Conservation (phyloP, 1,140 invertebrate genomes). For the Diabrotica virgifera region DNA sequence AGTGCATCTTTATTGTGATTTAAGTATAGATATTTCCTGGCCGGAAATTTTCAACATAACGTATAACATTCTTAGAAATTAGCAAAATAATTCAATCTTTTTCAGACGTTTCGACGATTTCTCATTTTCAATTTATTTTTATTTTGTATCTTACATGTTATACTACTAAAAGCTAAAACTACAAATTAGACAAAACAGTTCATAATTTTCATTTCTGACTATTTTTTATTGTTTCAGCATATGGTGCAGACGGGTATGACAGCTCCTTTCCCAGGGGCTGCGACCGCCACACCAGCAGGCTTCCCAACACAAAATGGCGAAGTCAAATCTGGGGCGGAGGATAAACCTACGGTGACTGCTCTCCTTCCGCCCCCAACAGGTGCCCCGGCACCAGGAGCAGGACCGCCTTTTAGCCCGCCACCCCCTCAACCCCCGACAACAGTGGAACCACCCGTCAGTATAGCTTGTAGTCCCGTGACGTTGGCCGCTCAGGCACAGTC, state of each 20-base stretch:
- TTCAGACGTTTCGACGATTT: no score
- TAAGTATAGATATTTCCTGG: no score
- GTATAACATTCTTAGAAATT: no score
- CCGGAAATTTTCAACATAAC: no score
- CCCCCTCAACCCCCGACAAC: constrained; percentile 47
- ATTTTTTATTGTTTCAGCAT: constrained; percentile 69
- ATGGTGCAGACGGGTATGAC: constrained; percentile 93
- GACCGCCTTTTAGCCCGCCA: constrained; percentile 49
- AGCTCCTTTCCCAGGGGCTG: constrained; percentile 64
- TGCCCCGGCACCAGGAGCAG: constrained; percentile 50
- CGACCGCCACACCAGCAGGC: constrained; percentile 72
- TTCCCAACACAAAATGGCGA: constrained; percentile 70
- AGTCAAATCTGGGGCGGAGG: constrained; percentile 54
- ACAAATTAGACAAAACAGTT: no score
- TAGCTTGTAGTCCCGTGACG: constrained; percentile 28
- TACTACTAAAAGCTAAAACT: no score
- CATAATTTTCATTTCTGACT: background rate
- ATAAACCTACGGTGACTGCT: constrained; percentile 54
- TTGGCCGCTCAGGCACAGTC: constrained; percentile 21
- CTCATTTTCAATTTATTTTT: no score
- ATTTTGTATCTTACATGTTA: no score
- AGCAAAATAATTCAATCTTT: no score
- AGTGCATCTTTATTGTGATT: no score
- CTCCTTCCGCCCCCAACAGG: constrained; percentile 48
- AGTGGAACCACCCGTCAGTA: constrained; percentile 46